phyloP scores from a whole-genome alignment of 2,797 vertebrate genomes.

The Somateria mollissima region DNA sequence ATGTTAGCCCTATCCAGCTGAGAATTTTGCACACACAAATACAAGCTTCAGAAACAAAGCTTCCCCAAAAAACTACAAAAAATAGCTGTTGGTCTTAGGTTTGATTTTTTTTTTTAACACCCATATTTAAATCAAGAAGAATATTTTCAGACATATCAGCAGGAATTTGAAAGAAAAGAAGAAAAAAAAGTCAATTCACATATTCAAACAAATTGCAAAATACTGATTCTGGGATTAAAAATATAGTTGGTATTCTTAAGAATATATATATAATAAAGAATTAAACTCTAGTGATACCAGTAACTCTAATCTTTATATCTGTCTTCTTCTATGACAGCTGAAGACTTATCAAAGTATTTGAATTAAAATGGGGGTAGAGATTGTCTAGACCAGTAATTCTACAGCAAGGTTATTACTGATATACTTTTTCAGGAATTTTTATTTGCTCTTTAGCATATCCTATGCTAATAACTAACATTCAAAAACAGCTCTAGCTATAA shows the following conservation, averaged over 20 bases:
- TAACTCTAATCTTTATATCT: not conserved
- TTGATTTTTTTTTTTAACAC: not conserved
- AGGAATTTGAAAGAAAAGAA: not conserved
- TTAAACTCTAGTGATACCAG: not conserved
- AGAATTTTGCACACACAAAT: not conserved
- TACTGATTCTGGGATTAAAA: not conserved
- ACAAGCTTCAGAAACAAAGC: not conserved
- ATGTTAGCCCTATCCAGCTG: not conserved
- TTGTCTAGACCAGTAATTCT: not conserved
- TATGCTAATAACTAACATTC: not conserved
- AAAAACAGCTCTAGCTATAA: not conserved
- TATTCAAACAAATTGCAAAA: not conserved
- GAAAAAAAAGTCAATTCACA: not conserved
- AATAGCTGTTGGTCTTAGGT: not conserved
- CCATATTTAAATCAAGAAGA: not conserved
- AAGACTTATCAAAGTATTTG: conserved; percentile 6
- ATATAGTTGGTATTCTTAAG: not conserved
- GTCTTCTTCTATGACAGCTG: not conserved
- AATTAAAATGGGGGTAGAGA: conserved; percentile 4
- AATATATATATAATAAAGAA: not conserved
- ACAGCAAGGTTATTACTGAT: not conserved
- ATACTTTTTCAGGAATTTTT: not conserved
- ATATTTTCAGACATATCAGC: not conserved
- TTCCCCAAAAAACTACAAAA: not conserved
- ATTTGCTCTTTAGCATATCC: not conserved